Percentiles rank a stretch among this genome's conserved stretches.
phyloP scores from a whole-genome alignment of 2,113 vertebrate genomes.

The Phrynosoma blainvillii region DNA sequence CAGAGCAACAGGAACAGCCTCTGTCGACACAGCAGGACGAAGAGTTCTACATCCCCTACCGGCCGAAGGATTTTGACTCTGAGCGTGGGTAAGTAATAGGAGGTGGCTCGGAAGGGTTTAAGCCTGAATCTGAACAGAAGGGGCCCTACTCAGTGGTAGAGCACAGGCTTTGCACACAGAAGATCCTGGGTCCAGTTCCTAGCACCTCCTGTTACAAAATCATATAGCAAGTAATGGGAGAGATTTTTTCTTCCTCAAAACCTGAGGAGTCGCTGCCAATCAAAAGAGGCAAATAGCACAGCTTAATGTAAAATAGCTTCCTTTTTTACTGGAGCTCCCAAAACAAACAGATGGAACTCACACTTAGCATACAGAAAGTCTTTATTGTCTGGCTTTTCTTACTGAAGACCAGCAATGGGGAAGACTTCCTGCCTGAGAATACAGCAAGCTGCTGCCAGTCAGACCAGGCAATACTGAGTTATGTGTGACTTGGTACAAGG shows the following conservation, averaged over 20 bases:
- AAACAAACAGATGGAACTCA: too few relatives aligned
- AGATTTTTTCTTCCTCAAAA: too few relatives aligned
- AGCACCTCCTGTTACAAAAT: too few relatives aligned
- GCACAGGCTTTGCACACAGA: background rate
- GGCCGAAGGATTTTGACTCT: slow-evolving; percentile 92
- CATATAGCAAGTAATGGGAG: too few relatives aligned
- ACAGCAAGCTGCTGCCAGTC: too few relatives aligned
- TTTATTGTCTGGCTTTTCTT: too few relatives aligned
- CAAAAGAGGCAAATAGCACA: too few relatives aligned
- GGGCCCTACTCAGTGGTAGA: too few relatives aligned
- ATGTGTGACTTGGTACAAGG: background rate
- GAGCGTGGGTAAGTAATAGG: slow-evolving; percentile 85
- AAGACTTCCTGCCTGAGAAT: too few relatives aligned
- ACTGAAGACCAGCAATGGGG: background rate
- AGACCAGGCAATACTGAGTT: background rate
- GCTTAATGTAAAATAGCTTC: background rate
- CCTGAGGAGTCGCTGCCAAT: background rate
- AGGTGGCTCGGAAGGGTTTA: background rate
- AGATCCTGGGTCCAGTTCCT: too few relatives aligned
- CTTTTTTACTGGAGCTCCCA: background rate
- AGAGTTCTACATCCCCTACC: slow-evolving; percentile 91
- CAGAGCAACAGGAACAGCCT: slow-evolving; percentile 75
- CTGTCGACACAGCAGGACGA: slow-evolving; percentile 68
- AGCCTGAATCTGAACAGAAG: background rate
- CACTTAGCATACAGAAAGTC: background rate